Evolutionary conservation across 2,888 invertebrate species (phyloP), one percentile per base, ranked within the genome.

Genomic region (Eremobia ochroleuca): DNA sequence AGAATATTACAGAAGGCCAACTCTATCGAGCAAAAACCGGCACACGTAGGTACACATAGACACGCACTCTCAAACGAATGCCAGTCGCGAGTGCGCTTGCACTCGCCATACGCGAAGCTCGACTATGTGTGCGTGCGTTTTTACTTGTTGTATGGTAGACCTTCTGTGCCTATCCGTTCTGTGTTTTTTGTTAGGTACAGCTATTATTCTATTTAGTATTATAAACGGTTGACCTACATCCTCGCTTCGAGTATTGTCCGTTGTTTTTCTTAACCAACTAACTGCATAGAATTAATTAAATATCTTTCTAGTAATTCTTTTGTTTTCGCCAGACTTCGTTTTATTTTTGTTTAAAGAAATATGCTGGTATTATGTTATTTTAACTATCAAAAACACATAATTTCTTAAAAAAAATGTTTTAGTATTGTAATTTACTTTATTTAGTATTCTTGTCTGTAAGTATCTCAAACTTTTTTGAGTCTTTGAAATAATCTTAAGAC

Each of bases 251-350:
- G 37, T n/a, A 28, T 25, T 34, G 43, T 79, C 61, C 13, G 25
- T 58, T 77, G 58, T 73, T 71, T 61, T 81, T 64, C 64, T 59
- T 46, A 66, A 49, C 37, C 46, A 31, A 59, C 34, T 43, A 43
- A 62, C 21, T 49, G 52, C 73, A 83, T 80, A 59, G n/a, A 73
- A 77, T 77, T 66, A 80, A 72, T 83, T 52, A 65, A 62, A 71
- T 64, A 43, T 58, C 52, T 65, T 68, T 66, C 37, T 37, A n/a
- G 25, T 49, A 55, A 58, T 67, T 25, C 62, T 61, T 46, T 75
- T 61, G 43, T 64, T 77, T 69, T 71, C 8, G 46, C 64, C 3
- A 55, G 9, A 52, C 11, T n/a, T 55, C 11, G 4, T 49, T 67
- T 77, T 59, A 59, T 59, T 67, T 49, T 40, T 40, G 31, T 55